Base-by-base conservation (phyloP, 2,113 vertebrate species). In the Dunckerocampus dactyliophorus region DNA sequence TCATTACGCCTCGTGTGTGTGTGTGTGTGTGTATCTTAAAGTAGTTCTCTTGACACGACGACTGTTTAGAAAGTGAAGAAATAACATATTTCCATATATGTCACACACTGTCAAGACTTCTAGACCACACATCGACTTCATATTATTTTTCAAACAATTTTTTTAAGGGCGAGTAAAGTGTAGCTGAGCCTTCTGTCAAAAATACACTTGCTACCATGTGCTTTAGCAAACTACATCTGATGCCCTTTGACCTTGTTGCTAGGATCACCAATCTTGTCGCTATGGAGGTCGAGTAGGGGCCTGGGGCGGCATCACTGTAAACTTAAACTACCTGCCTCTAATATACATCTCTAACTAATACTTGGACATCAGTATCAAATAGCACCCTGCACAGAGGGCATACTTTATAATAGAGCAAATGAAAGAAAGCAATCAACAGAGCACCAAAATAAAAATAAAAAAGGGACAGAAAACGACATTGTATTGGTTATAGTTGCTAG, bases 341-440 rank as follows among this genome's bases (percentile, higher is more conserved):
- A 77, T 67, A 20, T 82, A 83, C 81, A 85, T 85, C 72, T 86
- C 81, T 82, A 87, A 72, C 73, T 85, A 81, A 80, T 77, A 87
- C 65, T 82, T 60, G 75, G 87, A 89, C 86, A 87, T 89, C 88
- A 72, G 86, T 88, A 87, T 88, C 81, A 89, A 88, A 89, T 84
- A 86, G 79, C 67, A 82, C 88, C 83, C 88, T 79, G 63, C 81
- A 86, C 77, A 85, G 84, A 88, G 87, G 82, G 86, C 65, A 80
- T 77, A 82, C 64, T 52, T 73, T 66, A 74, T 77, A 69, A 77
- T 68, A 76, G 86, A 89, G 86, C 80, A 87, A 86, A 79, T 80
- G 49, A 77, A 62, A 74, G 47, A 57, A 81, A 77, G 70, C 53
- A 84, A 48, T 22, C 67, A 58, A 69, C 61, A 61, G 59, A 65